Evolutionary conservation across 1,140 invertebrate genomes (phyloP).

Genomic region (Thalassaphorura encarpata): DNA sequence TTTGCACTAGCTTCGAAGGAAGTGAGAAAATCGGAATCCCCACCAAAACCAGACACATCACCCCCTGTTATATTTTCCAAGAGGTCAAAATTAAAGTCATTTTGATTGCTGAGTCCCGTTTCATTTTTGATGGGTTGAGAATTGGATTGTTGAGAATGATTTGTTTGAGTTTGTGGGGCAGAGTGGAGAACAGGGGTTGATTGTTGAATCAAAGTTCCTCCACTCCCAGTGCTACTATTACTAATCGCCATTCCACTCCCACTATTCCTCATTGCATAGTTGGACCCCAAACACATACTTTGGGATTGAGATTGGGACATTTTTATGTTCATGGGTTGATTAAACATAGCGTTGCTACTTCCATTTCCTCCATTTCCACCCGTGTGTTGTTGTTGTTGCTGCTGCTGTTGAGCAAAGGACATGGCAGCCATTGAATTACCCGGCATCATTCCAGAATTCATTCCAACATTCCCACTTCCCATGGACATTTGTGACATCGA

Average conservation of each 20-base stretch:
- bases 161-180: background rate
- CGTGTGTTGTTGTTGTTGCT: constrained; percentile 28
- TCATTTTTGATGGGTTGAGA: background rate
- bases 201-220: constrained; percentile 5
- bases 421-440: background rate
- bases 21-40: constrained; percentile 12
- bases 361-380: constrained; percentile 14
- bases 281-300: background rate
- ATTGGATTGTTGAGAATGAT: background rate
- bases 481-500: background rate
- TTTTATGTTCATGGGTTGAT: background rate
- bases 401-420: constrained; percentile 15
- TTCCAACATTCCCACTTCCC: too few species aligned
- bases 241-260: background rate
- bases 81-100: constrained; percentile 22
- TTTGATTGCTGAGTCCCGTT: background rate
- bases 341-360: constrained; percentile 7
- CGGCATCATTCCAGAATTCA: too few species aligned
- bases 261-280: background rate
- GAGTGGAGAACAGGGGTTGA: too few species aligned
- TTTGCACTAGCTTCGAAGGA: constrained; percentile 19
- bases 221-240: background rate
- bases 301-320: background rate
- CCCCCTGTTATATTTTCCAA: constrained; percentile 17
- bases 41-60: constrained; percentile 8